Base-by-base conservation (phyloP, 2,888 invertebrate genomes). In the Cordilura impudica region DNA sequence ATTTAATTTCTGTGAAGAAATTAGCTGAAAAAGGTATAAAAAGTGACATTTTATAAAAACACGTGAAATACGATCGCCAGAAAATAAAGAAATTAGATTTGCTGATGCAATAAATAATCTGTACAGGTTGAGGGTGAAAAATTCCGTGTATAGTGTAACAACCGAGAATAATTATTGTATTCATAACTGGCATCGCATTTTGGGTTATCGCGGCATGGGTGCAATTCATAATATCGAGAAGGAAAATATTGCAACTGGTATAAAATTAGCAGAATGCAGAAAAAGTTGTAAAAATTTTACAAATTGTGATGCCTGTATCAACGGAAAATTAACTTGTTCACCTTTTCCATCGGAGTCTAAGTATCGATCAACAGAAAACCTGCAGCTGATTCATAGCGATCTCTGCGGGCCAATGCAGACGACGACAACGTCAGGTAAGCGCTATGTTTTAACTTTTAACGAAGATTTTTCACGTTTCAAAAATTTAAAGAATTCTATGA, bases 361-460 rank as follows among this genome's bases (percentile, higher is more conserved):
- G 1, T 69, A 18, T 29, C 21, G 65, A 14, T 49, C 78, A 26
- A 26, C 21, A 14, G 35, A 76, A n/a, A 21, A 85, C 63, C 39
- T 84, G 1, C 84, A 86, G 54, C 67, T 85, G 4, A 66, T 86
- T 7, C 85, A 86, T 66, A 82, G 82, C 1, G 85, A 86, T 58
- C 70, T 88, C 14, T 87, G 86, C 45, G 86, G 86, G 3, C 84
- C 86, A 0, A 85, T 86, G 84, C 82, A 83, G 43, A 83, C 81
- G 2, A 21, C 16, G 2, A 83, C 85, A 2, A 77, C 79, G 29
- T 72, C 83, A 16, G 81, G 82, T 18, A 84, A 84, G 43, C 75
- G 82, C 31, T 86, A 84, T 69, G 49, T 85, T 1, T 12, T 86
- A 6, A 87, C 84, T 0, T 74, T 87, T 56, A 86, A 85, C 4